Evolutionary conservation across 2,888 invertebrate genomes (phyloP).

Genomic region (Rosalia funebris): DNA sequence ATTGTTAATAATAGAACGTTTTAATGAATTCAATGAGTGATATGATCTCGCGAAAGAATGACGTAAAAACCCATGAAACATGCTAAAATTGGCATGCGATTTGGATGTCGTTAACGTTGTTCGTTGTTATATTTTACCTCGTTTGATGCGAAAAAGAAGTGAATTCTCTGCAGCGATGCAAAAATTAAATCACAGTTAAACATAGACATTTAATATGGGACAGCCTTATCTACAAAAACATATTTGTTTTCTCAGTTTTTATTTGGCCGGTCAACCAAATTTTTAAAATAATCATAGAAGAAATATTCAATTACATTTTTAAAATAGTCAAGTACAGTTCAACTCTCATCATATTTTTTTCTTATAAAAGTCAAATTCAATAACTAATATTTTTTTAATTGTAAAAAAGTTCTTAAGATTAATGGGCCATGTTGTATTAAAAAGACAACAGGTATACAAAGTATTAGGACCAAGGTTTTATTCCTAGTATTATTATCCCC

Average conservation of each 20-base stretch:
- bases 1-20: no score
- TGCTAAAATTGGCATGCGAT: conserved; percentile 2
- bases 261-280: neutral
- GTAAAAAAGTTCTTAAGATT: no score
- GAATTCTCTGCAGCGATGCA: conserved; percentile 60
- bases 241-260: neutral
- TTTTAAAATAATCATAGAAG: neutral
- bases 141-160: conserved; percentile 62
- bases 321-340: no score
- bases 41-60: neutral
- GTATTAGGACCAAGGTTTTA: no score
- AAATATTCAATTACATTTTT: no score
- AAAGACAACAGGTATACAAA: no score
- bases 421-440: no score
- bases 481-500: no score
- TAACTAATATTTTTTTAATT: no score
- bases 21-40: neutral
- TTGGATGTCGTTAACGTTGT: neutral
- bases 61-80: conserved; percentile 9
- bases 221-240: neutral
- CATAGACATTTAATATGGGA: neutral
- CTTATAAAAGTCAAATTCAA: no score
- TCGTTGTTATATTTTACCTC: conserved; percentile 55
- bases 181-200: conserved; percentile 37
- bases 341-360: no score